Base-by-base conservation (phyloP, 2,113 vertebrate genomes). In the Boleophthalmus pectinirostris region DNA sequence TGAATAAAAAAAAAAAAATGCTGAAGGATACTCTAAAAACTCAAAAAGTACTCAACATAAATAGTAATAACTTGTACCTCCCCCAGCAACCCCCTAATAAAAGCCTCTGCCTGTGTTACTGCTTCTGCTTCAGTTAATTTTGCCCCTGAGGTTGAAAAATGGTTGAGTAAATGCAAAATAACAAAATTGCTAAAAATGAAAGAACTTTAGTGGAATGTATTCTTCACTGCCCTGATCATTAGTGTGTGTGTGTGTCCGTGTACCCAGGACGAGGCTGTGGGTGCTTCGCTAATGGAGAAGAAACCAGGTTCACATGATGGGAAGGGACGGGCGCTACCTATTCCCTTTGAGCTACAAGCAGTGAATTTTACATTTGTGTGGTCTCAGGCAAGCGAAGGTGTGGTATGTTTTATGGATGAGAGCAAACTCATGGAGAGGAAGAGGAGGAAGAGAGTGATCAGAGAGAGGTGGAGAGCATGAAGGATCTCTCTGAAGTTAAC, bases 371-470 rank as follows among this genome's bases (percentile, higher is more conserved):
- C 24, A 56, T 72, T 68, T 74, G 72, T 69, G 24, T 11, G 25
- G 58, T 76, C 67, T 60, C 65, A 23, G 69, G 64, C 14, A 49
- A 79, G 72, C 15, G 20, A 54, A 66, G 71, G 60, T 10, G 3
- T 0, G 2, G 7, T 74, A 81, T 88, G 84, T 76, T 68, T 85
- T 84, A 89, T 88, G 74, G 68, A 88, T 85, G 82, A 87, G 76
- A 13, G 66, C 63, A 49, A 74, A 56, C 73, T 24, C 65, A 60
- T 70, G 64, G 60, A 57, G 12, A 21, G 54, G 66, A 67, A 69
- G 24, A 69, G 47, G 60, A 68, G 23, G 60, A 65, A 54, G 64
- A 54, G 63, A 76, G 73, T 80, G 75, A 75, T 81, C 77, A 66
- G 66, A 58, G 60, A 33, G 70, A 78, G 73, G 79, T 73, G 49